These are phyloP conservation scores for Pitangus sulphuratus DNA, from an alignment of 2,797 vertebrate species.

Conservation along the genomic window DNA sequence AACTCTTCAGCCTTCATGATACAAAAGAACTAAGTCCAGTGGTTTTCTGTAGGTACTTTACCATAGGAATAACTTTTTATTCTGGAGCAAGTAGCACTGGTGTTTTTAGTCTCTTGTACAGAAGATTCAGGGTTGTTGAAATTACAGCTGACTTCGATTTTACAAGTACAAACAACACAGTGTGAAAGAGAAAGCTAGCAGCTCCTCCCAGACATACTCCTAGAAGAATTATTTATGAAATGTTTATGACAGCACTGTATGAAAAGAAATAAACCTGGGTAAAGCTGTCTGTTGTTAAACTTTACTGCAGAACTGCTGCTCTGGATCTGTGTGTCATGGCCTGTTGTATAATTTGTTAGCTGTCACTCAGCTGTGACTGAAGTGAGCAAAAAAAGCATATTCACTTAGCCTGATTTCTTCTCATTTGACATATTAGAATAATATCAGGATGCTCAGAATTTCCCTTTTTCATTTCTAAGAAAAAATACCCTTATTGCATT, in stretches of 20 bases:
- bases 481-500: neutral
- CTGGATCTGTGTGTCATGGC: neutral
- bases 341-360: conserved; percentile 24
- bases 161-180: conserved; percentile 21
- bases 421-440: neutral
- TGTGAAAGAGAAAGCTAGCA: conserved; percentile 17
- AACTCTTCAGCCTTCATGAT: neutral
- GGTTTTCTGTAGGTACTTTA: neutral
- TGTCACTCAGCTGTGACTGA: neutral
- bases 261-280: conserved; percentile 28
- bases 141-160: conserved; percentile 48
- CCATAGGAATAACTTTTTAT: neutral
- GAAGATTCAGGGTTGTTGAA: conserved; percentile 49
- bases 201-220: conserved; percentile 31
- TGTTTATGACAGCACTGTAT: conserved; percentile 46
- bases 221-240: conserved; percentile 58
- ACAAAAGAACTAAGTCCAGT: neutral
- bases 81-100: neutral
- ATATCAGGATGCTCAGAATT: neutral
- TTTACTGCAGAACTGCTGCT: conserved; percentile 29
- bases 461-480: neutral
- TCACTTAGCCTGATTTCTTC: neutral
- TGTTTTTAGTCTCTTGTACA: neutral
- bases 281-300: conserved; percentile 13
- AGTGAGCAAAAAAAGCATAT: neutral